phyloP scores from a whole-genome alignment of 2,113 vertebrate genomes.

The Maccullochella peelii region DNA sequence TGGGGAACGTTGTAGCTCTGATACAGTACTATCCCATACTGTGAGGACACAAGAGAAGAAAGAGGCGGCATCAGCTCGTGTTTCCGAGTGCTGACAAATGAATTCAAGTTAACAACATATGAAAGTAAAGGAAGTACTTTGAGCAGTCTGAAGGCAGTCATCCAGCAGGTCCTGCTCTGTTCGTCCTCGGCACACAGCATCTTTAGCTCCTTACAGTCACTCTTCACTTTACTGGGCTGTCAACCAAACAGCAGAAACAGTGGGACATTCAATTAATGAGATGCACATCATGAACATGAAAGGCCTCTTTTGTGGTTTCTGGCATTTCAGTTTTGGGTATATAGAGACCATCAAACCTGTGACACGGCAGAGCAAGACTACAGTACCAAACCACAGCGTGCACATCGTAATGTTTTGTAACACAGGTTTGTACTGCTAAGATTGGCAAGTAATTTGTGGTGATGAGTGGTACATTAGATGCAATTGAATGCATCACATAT shows the following conservation, averaged over 20 bases:
- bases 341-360: background rate
- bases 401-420: background rate
- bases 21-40: conserved; percentile 93
- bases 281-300: conserved; percentile 12
- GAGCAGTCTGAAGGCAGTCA: conserved; percentile 95
- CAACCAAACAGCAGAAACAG: conserved; percentile 59
- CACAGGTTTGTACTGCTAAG: background rate
- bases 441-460: background rate
- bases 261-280: conserved; percentile 21
- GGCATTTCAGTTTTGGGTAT: background rate
- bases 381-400: background rate
- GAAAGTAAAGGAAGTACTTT: conserved; percentile 85
- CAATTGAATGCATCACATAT: background rate
- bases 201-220: conserved; percentile 92
- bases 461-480: background rate
- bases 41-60: conserved; percentile 61
- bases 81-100: background rate
- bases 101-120: background rate
- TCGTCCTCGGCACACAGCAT: conserved; percentile 97
- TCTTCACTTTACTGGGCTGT: conserved; percentile 92
- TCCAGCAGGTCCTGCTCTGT: conserved; percentile 94
- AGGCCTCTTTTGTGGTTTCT: background rate
- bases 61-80: background rate
- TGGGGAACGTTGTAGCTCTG: conserved; percentile 93
- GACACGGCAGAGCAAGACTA: background rate